A percentile compares a stretch with the other conserved stretches of the same genome.
phyloP scores from a whole-genome alignment of 1,140 invertebrate species.

The Drosophila seguyi region DNA sequence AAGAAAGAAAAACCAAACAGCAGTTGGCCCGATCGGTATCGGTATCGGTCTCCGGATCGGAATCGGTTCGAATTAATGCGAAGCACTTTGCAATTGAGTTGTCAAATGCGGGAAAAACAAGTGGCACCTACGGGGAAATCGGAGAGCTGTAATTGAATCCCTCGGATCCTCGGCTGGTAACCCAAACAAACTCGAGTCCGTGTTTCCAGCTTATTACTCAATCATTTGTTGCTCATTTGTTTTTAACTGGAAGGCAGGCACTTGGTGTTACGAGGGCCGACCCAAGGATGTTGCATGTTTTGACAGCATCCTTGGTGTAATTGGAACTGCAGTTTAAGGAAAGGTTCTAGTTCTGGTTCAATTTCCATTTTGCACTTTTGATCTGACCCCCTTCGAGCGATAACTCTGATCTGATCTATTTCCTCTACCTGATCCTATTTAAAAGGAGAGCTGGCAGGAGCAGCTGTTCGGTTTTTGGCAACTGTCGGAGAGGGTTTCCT shows the following conservation, averaged over 20 bases:
- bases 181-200: conserved; percentile 15
- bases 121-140: conserved; percentile 52
- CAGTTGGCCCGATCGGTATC: conserved; percentile 57
- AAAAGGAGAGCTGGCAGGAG: conserved; percentile 1
- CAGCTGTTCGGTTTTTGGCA: conserved; percentile 53
- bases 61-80: conserved; percentile 54
- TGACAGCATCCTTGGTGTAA: conserved; percentile 72
- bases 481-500: conserved; percentile 34
- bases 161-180: not conserved
- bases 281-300: conserved; percentile 59
- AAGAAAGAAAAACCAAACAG: conserved; percentile 61
- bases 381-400: conserved; percentile 17
- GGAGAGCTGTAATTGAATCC: conserved; percentile 26
- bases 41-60: conserved; percentile 30
- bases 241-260: conserved; percentile 73
- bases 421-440: conserved; percentile 56
- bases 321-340: conserved; percentile 54
- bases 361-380: conserved; percentile 39
- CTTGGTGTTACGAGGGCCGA: conserved; percentile 6
- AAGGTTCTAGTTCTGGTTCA: conserved; percentile 1
- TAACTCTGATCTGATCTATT: conserved; percentile 36
- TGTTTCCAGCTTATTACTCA: conserved; percentile 70
- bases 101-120: conserved; percentile 60
- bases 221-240: conserved; percentile 68
- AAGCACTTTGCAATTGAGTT: conserved; percentile 75